Base-by-base conservation (phyloP, 2,113 vertebrate species). In the Heteronetta atricapilla region DNA sequence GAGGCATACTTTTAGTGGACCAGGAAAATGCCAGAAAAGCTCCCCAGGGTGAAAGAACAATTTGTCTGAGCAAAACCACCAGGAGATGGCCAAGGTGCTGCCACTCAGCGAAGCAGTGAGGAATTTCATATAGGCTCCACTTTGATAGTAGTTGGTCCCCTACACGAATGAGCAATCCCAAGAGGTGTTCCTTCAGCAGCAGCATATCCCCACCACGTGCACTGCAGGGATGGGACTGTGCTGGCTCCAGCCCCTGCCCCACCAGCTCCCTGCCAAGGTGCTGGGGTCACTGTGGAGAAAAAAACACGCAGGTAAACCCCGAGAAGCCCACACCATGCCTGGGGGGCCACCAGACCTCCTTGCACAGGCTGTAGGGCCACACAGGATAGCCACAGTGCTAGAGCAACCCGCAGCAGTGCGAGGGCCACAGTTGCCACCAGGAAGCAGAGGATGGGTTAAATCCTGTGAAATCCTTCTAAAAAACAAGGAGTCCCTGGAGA, bases 351-450 rank as follows among this genome's bases (percentile, higher is more conserved):
- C 69, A n/a, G 55, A 36, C 50, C 53, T 76, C 42, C 34, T 33
- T 0, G 1, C 11, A 70, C 33, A 85, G 59, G 10, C 29, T 31
- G 22, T 5, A 83, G 38, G 63, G 92, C 67, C 66, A 68, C 2
- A 1, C 95, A 95, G 93, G 58, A 93, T 94, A 97, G 93, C 96
- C 96, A 97, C 96, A 97, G 96, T 92, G 96, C 83, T 89, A 96
- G 95, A 97, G 77, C 56, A 23, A 3, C 76, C 42, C 3, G 69
- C 81, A 82, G 89, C 29, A 34, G 60, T 4, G 0, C 4, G 0
- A 52, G 66, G 81, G 66, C 81, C 90, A 64, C 52, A 3, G 83
- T 36, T 26, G 8, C 82, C 81, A 44, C 64, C 1, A 50, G 60
- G 64, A 77, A 82, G 70, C 10, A 0, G 63, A 8, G 44, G 44